Evolutionary conservation across 2,888 invertebrate genomes (phyloP), one percentile per base, ranked within the genome.

Genomic region (Oscheius sp.): DNA sequence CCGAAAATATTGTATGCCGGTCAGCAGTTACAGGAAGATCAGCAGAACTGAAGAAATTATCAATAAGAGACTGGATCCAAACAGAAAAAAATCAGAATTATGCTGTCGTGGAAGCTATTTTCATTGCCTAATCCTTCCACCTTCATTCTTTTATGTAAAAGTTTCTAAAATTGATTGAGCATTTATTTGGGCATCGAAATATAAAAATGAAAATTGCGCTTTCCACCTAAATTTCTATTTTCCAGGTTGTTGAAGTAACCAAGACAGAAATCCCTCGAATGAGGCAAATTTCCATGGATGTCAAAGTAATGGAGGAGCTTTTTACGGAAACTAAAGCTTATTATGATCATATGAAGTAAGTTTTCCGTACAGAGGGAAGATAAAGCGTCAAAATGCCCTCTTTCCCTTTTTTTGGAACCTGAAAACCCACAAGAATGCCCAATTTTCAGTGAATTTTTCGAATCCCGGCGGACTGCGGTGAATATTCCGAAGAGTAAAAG

Each of bases 291-390:
- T 80, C 76, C 6, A 74, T 49, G 2, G 81, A 85, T 56, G 83
- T 86, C 45, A 77, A 76, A 35, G 69, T 76, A 2, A 64, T 86
- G 73, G 77, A 80, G 63, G 64, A 69, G 16, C 74, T 86, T 23
- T 86, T 86, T 68, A 75, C 73, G 59, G 79, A 80, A 53, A 82
- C 85, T 1, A 80, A 78, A 29, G 73, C 72, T 13, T 86, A 81
- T 72, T 82, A 80, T 58, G 78, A 78, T 27, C 82, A 80, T 76
- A 76, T 80, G 46, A 83, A 79, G 86, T 86, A 21, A 43, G 43
- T 21, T 25, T 21, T 53, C 29, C 27, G 16, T 66, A 18, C 18
- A 58, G 18, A n/a, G n/a, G n/a, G 13, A 58, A 29, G 3, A 58
- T 49, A 21, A 16, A 18, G 9, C 45, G 16, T 45, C 16, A 12